Conservation (phyloP, 2,888 invertebrate species). For the Ectropis crepuscularia region DNA sequence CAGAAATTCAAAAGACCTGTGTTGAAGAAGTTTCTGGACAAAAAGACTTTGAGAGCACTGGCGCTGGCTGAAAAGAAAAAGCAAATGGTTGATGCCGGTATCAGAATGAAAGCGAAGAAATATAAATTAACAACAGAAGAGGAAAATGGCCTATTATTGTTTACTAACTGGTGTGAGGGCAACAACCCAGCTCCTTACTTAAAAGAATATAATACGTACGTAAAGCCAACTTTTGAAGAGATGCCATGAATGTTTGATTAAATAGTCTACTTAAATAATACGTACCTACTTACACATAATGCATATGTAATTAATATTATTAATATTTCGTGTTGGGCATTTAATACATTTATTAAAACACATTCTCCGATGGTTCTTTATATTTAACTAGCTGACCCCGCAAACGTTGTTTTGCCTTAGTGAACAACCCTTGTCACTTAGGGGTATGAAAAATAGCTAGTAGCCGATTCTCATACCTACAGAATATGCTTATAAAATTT, state of each 20-base stretch:
- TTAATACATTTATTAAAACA: too few species aligned
- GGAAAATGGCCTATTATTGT: slow-evolving; percentile 64
- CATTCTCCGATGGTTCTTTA: too few species aligned
- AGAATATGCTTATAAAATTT: too few species aligned
- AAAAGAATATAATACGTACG: slow-evolving; percentile 64
- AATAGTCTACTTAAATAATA: too few species aligned
- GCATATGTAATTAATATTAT: too few species aligned
- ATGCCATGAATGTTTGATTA: slow-evolving; percentile 42
- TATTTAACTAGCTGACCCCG: too few species aligned
- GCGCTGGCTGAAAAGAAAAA: slow-evolving; percentile 58
- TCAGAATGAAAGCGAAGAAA: slow-evolving; percentile 52
- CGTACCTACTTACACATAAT: too few species aligned
- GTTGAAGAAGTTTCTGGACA: slow-evolving; percentile 65
- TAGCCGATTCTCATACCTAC: too few species aligned
- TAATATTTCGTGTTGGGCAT: too few species aligned
- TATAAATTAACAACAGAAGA: slow-evolving; percentile 69
- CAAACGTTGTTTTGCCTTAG: too few species aligned
- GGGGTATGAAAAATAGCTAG: too few species aligned
- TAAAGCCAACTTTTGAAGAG: slow-evolving; percentile 66
- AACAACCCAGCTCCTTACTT: slow-evolving; percentile 68
- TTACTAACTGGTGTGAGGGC: slow-evolving; percentile 79
- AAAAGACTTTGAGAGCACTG: slow-evolving; percentile 62
- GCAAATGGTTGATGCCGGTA: slow-evolving; percentile 47
- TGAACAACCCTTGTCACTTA: too few species aligned
- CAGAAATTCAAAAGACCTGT: slow-evolving; percentile 61